These are phyloP conservation scores for Ephestia elutella DNA, from an alignment of 1,140 invertebrate genomes.

Conservation along the genomic window DNA sequence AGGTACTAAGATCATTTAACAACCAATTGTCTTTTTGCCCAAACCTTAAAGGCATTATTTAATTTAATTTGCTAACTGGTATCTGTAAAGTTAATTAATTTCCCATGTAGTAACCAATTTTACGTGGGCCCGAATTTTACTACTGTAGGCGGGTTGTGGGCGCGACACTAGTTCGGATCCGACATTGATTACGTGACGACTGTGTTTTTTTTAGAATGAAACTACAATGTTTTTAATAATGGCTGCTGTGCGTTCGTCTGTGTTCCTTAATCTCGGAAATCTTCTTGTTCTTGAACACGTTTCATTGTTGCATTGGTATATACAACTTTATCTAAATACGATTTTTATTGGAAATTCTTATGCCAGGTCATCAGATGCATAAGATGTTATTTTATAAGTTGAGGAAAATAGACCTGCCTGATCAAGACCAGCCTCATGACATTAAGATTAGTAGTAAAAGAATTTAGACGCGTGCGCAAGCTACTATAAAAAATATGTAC, in stretches of 20 bases:
- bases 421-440: too few relatives aligned
- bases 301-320: neutral
- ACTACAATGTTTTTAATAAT: constrained; percentile 4
- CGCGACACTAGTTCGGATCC: neutral
- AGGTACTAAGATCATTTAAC: too few relatives aligned
- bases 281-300: neutral
- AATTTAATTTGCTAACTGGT: too few relatives aligned
- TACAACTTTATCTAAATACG: neutral
- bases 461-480: too few relatives aligned
- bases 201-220: constrained; percentile 4
- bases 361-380: neutral
- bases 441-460: too few relatives aligned
- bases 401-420: neutral
- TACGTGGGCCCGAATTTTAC: neutral
- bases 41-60: too few relatives aligned
- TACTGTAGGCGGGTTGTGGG: neutral
- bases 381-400: too few relatives aligned
- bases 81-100: too few relatives aligned
- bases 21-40: too few relatives aligned
- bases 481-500: too few relatives aligned
- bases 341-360: neutral
- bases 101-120: too few relatives aligned
- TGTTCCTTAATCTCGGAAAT: constrained; percentile 1
- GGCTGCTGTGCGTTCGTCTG: neutral
- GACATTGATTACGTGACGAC: constrained; percentile 8